Percentiles rank a stretch among this genome's conserved stretches.
phyloP scores from a whole-genome alignment of 2,797 vertebrate species.

The Spinus olivaceus region DNA sequence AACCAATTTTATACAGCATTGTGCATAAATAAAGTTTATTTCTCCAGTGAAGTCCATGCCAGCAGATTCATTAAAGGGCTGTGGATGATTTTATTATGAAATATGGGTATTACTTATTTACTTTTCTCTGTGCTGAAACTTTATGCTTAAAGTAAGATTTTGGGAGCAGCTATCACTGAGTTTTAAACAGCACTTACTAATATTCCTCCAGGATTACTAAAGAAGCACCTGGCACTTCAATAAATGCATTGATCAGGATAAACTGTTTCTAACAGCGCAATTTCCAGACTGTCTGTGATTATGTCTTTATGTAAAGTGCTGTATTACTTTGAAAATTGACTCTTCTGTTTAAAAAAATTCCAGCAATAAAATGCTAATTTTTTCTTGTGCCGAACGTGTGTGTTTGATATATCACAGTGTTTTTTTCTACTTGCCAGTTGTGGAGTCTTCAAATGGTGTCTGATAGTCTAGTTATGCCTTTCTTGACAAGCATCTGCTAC shows the following conservation, averaged over 20 bases:
- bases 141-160: background rate
- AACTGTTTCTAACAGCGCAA: background rate
- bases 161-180: background rate
- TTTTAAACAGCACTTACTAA: background rate
- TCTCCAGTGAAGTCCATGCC: background rate
- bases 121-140: background rate
- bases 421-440: background rate
- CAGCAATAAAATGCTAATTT: background rate
- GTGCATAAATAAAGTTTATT: conserved; percentile 6
- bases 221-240: conserved; percentile 40
- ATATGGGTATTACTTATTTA: background rate
- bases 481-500: background rate
- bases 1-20: background rate
- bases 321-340: background rate
- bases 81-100: background rate
- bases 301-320: background rate
- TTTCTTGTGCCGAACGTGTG: background rate
- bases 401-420: background rate
- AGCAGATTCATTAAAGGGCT: background rate
- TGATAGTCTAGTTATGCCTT: background rate
- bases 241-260: conserved; percentile 17
- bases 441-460: background rate
- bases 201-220: background rate
- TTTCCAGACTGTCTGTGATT: background rate
- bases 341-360: background rate